Evolutionary conservation across 2,797 vertebrate genomes (phyloP), one percentile per base, ranked within the genome.

Genomic region (Knipowitschia caucasica): DNA sequence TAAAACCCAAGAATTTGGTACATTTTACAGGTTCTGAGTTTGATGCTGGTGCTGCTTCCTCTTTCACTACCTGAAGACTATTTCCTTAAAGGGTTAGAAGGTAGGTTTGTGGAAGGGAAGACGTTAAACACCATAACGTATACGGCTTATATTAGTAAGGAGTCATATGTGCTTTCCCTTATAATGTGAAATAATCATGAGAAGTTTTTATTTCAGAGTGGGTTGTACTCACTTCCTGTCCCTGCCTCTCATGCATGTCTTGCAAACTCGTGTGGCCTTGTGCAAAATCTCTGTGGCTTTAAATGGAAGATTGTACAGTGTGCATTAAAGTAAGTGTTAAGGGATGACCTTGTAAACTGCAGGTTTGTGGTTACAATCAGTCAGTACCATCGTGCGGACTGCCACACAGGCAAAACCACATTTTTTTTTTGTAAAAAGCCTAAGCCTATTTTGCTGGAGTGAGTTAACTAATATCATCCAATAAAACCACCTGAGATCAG

Each of bases 181-280:
- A 38, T 35, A 23, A 17, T n/a, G n/a, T n/a, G n/a, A n/a, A 11
- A 45, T 14, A 56, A 9, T 56, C 40, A 18, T 43, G 2, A 1
- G 8, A 10, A 27, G 14, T 40, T 54, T 31, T 74, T n/a, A 50
- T 12, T 7, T 39, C 52, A 57, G 47, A 57, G 29, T 1, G 33
- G 58, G 39, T 75, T 74, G 62, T 74, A 75, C 31, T 59, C 45
- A 86, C 83, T 84, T 84, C 81, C 78, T 84, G 52, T 53, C 25
- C 6, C 0, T 24, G 63, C 11, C 64, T 79, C 67, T 80, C 44
- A 68, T 61, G 29, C 73, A 51, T 47, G 6, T 54, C 53, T 74
- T 62, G 80, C 78, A 82, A 64, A 53, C 25, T 7, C 23, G 27
- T 40, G 43, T 11, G 64, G 36, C 56, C 18, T 43, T 23, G 23